These are phyloP conservation scores for Dasyurus viverrinus DNA, from an alignment of 2,113 vertebrate genomes.

Conservation along the genomic window DNA sequence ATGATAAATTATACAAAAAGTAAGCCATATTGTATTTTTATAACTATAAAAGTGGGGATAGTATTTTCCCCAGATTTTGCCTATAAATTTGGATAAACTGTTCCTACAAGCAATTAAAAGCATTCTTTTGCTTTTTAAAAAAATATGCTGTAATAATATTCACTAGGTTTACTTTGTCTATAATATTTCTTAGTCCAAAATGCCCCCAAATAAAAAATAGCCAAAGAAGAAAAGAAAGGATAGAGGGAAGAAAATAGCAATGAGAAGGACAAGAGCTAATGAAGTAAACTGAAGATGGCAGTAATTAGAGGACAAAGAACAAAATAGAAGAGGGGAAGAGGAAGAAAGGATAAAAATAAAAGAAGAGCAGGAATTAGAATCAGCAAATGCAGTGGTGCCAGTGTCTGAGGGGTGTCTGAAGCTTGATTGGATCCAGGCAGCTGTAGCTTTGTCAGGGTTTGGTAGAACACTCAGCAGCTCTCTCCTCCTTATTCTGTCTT, in stretches of 20 bases:
- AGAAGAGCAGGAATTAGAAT: background rate
- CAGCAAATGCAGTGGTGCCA: background rate
- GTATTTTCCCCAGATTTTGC: background rate
- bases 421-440: background rate
- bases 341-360: background rate
- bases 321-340: background rate
- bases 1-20: background rate
- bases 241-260: background rate
- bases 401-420: background rate
- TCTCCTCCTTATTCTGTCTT: background rate
- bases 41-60: background rate
- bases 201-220: no score
- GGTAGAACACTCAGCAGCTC: background rate
- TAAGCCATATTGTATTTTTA: background rate
- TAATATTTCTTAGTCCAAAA: no score
- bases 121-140: background rate
- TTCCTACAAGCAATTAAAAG: background rate
- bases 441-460: background rate
- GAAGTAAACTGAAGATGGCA: background rate
- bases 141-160: background rate
- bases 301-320: background rate
- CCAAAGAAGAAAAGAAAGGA: background rate
- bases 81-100: background rate
- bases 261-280: background rate
- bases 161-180: background rate